Evolutionary conservation across 2,113 vertebrate species (phyloP).

Genomic region (Parus major): DNA sequence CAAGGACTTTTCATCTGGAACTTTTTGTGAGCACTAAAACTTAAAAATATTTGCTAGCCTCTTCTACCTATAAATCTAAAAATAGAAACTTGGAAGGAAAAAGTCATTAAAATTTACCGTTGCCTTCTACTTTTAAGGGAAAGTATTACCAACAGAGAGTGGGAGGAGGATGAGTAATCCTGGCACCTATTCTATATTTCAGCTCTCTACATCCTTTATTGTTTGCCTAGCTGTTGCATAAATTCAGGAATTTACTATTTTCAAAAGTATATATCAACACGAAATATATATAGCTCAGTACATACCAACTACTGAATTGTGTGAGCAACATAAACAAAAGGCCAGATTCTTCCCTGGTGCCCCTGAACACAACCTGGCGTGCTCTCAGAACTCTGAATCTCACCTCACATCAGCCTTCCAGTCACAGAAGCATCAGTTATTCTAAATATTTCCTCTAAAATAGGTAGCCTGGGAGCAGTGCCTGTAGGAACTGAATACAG

Average conservation of each 20-base stretch:
- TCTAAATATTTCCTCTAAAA: neutral
- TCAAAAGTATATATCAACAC: neutral
- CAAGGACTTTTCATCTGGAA: neutral
- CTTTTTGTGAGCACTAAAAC: neutral
- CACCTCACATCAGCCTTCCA: neutral
- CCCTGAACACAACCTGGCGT: neutral
- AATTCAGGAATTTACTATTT: conserved; percentile 45
- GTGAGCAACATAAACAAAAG: neutral
- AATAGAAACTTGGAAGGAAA: neutral
- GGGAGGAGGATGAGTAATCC: conserved; percentile 39
- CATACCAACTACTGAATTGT: neutral
- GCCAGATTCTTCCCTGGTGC: neutral
- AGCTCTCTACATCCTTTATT: neutral
- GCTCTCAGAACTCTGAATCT: neutral
- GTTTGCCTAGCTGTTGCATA: neutral
- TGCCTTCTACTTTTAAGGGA: neutral
- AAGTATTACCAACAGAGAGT: neutral
- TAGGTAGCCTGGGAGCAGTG: neutral
- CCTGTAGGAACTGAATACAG: neutral
- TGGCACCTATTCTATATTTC: conserved; percentile 10
- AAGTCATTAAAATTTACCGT: neutral
- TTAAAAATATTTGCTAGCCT: neutral
- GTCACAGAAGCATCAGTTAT: neutral
- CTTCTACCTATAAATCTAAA: conserved; percentile 22
- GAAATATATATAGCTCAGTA: neutral